These are phyloP conservation scores for Pristionchus maxplancki DNA, from an alignment of 2,888 invertebrate species.

Conservation along the genomic window DNA sequence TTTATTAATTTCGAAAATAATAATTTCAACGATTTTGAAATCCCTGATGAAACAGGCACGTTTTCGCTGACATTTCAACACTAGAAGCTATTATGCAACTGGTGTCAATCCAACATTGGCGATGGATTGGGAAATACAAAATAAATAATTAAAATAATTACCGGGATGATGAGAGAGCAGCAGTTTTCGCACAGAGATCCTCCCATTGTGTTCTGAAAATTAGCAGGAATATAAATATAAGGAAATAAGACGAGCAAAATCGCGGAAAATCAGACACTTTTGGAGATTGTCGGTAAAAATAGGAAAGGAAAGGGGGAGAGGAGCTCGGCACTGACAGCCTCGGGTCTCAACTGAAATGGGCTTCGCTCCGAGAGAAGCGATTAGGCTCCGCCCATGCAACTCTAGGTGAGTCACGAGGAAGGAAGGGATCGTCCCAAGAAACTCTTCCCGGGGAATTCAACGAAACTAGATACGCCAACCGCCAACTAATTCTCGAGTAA, in stretches of 20 bases:
- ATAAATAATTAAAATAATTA: not conserved
- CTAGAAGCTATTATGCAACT: no score
- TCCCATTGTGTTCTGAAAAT: constrained; percentile 1
- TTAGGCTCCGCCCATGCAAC: no score
- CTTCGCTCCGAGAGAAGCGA: not conserved
- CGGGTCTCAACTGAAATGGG: not conserved
- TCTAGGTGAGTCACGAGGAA: no score
- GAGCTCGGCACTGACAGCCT: not conserved
- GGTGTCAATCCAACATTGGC: no score
- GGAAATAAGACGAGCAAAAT: not conserved
- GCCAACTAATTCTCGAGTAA: no score
- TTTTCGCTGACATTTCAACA: no score
- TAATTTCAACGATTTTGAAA: no score
- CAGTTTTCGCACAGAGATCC: not conserved
- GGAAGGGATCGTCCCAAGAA: no score
- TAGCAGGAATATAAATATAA: not conserved
- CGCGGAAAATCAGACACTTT: not conserved
- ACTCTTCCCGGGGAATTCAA: no score
- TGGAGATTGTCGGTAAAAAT: not conserved
- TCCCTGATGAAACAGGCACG: no score
- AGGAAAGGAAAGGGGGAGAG: not conserved
- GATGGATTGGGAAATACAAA: not conserved
- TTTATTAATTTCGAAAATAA: no score
- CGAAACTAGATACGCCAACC: no score
- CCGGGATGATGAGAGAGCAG: constrained; percentile 20